Evolutionary conservation across 2,797 vertebrate genomes (phyloP).

Genomic region (Lacerta agilis): DNA sequence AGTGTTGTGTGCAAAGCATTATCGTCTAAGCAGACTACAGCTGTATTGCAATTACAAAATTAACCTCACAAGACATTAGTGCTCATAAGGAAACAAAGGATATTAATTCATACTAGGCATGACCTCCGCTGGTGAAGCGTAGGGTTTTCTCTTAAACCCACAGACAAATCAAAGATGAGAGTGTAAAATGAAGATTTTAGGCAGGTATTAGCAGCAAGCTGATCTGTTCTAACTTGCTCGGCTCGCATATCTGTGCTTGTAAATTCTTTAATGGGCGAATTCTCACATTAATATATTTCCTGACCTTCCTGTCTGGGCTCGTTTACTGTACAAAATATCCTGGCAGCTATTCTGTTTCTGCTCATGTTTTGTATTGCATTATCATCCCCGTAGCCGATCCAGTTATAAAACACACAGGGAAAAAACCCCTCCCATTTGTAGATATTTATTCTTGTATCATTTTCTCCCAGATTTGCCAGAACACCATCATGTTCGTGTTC

Average conservation of each 20-base stretch:
- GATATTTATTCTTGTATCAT: constrained; percentile 76
- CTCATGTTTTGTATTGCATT: constrained; percentile 73
- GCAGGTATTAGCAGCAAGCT: constrained; percentile 36
- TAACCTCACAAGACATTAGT: constrained; percentile 55
- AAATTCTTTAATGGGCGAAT: constrained; percentile 55
- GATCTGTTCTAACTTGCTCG: constrained; percentile 59
- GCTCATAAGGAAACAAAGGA: constrained; percentile 47
- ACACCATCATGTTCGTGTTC: constrained; percentile 78
- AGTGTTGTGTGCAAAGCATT: constrained; percentile 32
- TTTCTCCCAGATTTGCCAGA: constrained; percentile 76
- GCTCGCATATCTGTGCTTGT: constrained; percentile 57
- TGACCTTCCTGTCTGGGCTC: constrained; percentile 66
- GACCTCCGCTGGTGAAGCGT: constrained; percentile 34
- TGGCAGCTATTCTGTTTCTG: constrained; percentile 69
- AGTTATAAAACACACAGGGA: constrained; percentile 66
- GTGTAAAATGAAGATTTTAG: constrained; percentile 26
- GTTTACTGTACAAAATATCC: constrained; percentile 68
- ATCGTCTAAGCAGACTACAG: constrained; percentile 55
- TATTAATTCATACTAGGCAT: constrained; percentile 54
- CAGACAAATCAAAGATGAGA: constrained; percentile 49
- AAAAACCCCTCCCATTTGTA: constrained; percentile 68
- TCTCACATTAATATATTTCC: constrained; percentile 58
- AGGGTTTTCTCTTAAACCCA: constrained; percentile 29
- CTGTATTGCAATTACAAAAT: constrained; percentile 63
- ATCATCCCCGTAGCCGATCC: constrained; percentile 65